phyloP scores from a whole-genome alignment of 2,888 invertebrate species.

The Aspidapion aeneum region DNA sequence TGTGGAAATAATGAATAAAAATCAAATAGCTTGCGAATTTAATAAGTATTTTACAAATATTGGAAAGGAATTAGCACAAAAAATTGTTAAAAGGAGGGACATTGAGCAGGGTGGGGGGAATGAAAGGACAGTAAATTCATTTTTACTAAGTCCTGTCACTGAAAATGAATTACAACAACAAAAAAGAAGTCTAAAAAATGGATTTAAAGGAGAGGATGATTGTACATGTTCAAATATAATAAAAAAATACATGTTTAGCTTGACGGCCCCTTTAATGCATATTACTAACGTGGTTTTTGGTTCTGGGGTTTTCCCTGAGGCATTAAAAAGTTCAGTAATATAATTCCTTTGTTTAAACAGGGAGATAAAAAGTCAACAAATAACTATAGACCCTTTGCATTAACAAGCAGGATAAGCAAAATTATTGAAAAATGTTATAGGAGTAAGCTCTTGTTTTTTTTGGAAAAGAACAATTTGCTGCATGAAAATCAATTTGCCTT shows the following conservation, averaged over 20 bases:
- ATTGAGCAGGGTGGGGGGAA: background rate
- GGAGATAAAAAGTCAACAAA: conserved; percentile 9
- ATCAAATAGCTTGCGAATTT: background rate
- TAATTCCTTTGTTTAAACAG: conserved; percentile 5
- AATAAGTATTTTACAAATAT: background rate
- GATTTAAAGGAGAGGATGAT: background rate
- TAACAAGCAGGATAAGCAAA: conserved; percentile 6
- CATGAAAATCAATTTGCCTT: conserved; percentile 12
- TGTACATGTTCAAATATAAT: conserved; percentile 6
- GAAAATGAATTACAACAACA: background rate
- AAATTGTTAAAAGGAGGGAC: background rate
- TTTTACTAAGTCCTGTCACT: background rate
- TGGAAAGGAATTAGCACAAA: background rate
- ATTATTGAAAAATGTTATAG: conserved; percentile 1
- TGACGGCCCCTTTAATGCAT: background rate
- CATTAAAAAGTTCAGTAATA: conserved; percentile 10
- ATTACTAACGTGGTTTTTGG: background rate
- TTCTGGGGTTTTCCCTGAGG: conserved; percentile 4
- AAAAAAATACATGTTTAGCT: background rate
- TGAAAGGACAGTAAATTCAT: background rate
- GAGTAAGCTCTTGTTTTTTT: background rate
- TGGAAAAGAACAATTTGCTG: conserved; percentile 6
- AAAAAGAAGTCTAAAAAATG: background rate
- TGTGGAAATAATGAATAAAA: background rate
- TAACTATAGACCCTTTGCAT: conserved; percentile 12